A percentile compares a stretch with the other conserved stretches of the same genome.
Evolutionary conservation across 2,797 vertebrate species (phyloP).

Genomic region (Gymnothorax javanicus): DNA sequence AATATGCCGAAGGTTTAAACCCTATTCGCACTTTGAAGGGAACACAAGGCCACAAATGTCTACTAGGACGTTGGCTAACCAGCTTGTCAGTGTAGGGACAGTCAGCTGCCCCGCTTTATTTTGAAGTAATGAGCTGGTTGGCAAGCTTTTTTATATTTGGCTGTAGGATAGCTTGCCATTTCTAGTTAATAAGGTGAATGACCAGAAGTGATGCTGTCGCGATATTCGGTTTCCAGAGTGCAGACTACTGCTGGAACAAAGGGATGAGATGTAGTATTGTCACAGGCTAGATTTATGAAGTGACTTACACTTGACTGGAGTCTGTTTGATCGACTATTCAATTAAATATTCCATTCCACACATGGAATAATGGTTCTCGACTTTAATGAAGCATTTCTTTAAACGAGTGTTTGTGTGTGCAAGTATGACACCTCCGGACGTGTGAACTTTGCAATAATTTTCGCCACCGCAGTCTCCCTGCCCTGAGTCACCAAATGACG

Average conservation of each 20-base stretch:
- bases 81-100: neutral
- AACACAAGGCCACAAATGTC: too few relatives aligned
- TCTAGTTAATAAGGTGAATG: neutral
- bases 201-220: neutral
- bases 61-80: neutral
- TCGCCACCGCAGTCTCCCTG: neutral
- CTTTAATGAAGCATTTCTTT: neutral
- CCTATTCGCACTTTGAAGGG: neutral
- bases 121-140: neutral
- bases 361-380: neutral
- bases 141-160: neutral
- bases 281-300: neutral
- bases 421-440: neutral
- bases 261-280: neutral
- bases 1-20: neutral
- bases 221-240: neutral
- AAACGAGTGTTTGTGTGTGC: neutral
- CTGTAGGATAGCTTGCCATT: neutral
- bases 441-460: neutral
- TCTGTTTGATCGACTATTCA: neutral
- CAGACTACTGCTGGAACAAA: conserved; percentile 2
- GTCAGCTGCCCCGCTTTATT: neutral
- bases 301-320: too few relatives aligned
- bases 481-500: too few relatives aligned
- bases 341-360: neutral